Percentiles rank a stretch among this genome's conserved stretches.
Evolutionary conservation across 2,797 vertebrate genomes (phyloP).

Genomic region (Lycodopsis pacificus): DNA sequence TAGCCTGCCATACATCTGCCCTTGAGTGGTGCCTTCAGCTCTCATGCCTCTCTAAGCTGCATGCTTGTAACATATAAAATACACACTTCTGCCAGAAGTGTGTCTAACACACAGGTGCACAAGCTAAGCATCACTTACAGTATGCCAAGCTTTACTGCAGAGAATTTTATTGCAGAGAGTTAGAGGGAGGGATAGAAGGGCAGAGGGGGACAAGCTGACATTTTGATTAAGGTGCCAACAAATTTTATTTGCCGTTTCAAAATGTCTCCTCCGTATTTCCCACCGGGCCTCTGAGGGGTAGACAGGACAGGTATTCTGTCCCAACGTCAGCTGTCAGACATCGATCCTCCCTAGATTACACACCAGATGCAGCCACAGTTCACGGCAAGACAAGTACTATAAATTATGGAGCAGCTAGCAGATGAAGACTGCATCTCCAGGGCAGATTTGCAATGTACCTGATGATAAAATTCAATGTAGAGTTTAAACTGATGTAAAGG

Average conservation of each 20-base stretch:
- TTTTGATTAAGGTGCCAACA: slow-evolving; percentile 81
- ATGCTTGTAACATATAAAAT: not conserved
- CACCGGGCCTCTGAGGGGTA: slow-evolving; percentile 68
- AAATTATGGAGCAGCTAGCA: slow-evolving; percentile 75
- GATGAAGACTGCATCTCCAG: slow-evolving; percentile 65
- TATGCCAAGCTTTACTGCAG: slow-evolving; percentile 20
- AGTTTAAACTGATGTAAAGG: slow-evolving; percentile 70
- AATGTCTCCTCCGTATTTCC: slow-evolving; percentile 79
- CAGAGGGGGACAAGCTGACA: slow-evolving; percentile 69
- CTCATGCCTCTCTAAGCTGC: not conserved
- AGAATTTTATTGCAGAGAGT: slow-evolving; percentile 28
- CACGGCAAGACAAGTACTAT: slow-evolving; percentile 63
- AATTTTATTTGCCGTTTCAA: slow-evolving; percentile 73
- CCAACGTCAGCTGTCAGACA: slow-evolving; percentile 73
- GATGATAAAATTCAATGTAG: slow-evolving; percentile 58
- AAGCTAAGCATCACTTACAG: slow-evolving; percentile 20
- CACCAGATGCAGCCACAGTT: slow-evolving; percentile 60
- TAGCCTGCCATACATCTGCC: not conserved
- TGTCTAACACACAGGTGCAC: not conserved
- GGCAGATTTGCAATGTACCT: slow-evolving; percentile 57
- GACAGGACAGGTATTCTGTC: slow-evolving; percentile 65
- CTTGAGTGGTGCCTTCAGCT: not conserved
- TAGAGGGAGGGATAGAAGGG: slow-evolving; percentile 15
- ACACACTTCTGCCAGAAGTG: not conserved
- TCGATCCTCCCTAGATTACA: slow-evolving; percentile 79